Evolutionary conservation across 1,140 invertebrate genomes (phyloP).

Genomic region (Drosophila grimshawi): DNA sequence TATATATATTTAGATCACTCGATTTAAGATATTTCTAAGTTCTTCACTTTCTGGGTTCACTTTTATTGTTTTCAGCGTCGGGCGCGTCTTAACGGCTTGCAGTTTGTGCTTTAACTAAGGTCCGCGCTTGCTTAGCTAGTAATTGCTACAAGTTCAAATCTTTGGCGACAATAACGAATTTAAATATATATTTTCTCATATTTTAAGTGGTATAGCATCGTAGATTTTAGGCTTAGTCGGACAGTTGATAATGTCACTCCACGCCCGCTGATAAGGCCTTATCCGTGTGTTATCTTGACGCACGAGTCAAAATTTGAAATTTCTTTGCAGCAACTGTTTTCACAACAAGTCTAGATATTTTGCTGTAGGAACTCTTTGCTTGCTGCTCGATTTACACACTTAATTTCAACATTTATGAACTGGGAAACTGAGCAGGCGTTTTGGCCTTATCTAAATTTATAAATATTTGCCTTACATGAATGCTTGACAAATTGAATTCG

Average conservation of each 20-base stretch:
- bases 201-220: conserved; percentile 34
- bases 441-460: conserved; percentile 18
- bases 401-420: conserved; percentile 44
- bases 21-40: conserved; percentile 24
- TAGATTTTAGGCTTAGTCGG: conserved; percentile 72
- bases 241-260: conserved; percentile 74
- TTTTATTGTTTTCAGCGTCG: conserved; percentile 18
- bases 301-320: conserved; percentile 40
- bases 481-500: conserved; percentile 4
- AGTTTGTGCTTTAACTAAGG: conserved; percentile 56
- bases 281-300: conserved; percentile 58
- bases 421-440: conserved; percentile 33
- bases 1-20: conserved; percentile 9
- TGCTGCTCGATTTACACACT: not conserved
- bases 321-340: not conserved
- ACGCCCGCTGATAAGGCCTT: conserved; percentile 58
- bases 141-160: conserved; percentile 70
- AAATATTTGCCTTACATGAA: conserved; percentile 35
- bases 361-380: not conserved
- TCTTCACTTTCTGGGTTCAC: conserved; percentile 12
- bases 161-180: conserved; percentile 54
- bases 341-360: not conserved
- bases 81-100: conserved; percentile 59
- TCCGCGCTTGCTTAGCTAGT: conserved; percentile 5
- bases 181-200: conserved; percentile 66